Evolutionary conservation across 1,140 invertebrate genomes (phyloP).

Genomic region (Globodera ellingtonae): DNA sequence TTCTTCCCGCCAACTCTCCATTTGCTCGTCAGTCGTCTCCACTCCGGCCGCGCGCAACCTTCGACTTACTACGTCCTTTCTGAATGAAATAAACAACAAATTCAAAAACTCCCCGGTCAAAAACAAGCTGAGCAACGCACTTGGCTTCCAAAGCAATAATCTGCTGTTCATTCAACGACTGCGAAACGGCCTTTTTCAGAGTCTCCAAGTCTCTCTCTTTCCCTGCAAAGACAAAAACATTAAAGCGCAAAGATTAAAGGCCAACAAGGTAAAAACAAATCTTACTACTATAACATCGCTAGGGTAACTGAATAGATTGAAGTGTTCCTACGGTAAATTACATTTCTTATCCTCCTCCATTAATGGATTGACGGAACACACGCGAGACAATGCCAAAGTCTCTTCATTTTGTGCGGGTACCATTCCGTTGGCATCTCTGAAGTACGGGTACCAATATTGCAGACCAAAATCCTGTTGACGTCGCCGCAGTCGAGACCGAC

Average conservation of each 20-base stretch:
- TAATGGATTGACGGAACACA: slow-evolving; percentile 34
- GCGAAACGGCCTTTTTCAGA: slow-evolving; percentile 24
- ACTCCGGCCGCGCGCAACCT: slow-evolving; percentile 30
- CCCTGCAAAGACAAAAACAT: slow-evolving; percentile 12
- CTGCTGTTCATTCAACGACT: slow-evolving; percentile 30
- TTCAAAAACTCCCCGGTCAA: background rate
- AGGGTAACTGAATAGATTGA: background rate
- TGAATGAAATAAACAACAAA: slow-evolving; percentile 14
- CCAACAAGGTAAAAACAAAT: too few species aligned
- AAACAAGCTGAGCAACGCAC: background rate
- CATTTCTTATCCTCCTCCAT: slow-evolving; percentile 33
- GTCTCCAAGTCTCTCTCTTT: slow-evolving; percentile 26
- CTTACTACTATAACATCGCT: too few species aligned
- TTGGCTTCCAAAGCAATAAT: slow-evolving; percentile 25
- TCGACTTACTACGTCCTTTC: slow-evolving; percentile 33
- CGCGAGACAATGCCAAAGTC: slow-evolving; percentile 17
- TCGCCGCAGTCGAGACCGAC: background rate
- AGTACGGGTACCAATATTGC: slow-evolving; percentile 30
- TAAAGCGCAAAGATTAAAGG: too few species aligned
- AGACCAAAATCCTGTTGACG: background rate
- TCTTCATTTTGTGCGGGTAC: slow-evolving; percentile 34
- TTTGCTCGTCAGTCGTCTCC: slow-evolving; percentile 27
- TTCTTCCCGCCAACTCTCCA: slow-evolving; percentile 33
- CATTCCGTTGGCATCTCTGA: slow-evolving; percentile 45
- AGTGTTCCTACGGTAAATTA: background rate